Percentiles rank a stretch among this genome's conserved stretches.
These are phyloP conservation scores for Syngnathus floridae DNA, from an alignment of 2,113 vertebrate genomes.

Conservation along the genomic window DNA sequence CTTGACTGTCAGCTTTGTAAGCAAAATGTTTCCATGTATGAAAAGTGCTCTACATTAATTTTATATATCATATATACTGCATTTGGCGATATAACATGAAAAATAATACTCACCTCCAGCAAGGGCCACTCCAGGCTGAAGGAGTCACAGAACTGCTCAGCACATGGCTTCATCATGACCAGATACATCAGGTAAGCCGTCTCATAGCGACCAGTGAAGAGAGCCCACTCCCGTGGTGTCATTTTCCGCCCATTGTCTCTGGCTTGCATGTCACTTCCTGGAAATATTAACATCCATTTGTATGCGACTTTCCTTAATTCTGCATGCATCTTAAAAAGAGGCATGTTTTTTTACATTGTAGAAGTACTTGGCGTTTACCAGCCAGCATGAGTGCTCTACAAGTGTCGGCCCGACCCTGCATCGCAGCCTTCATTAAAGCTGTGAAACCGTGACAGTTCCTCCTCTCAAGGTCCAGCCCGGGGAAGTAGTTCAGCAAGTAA, in stretches of 20 bases:
- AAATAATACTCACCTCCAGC: slow-evolving; percentile 53
- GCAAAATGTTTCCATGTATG: no score
- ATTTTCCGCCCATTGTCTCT: slow-evolving; percentile 78
- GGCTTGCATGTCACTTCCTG: slow-evolving; percentile 81
- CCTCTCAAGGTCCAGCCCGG: slow-evolving; percentile 85
- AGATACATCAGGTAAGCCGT: slow-evolving; percentile 75
- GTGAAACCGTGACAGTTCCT: slow-evolving; percentile 90
- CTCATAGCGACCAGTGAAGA: slow-evolving; percentile 83
- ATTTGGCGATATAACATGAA: background rate
- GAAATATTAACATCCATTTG: background rate
- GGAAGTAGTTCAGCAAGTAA: slow-evolving; percentile 88
- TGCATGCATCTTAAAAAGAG: slow-evolving; percentile 3
- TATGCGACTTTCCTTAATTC: background rate
- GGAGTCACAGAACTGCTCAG: slow-evolving; percentile 83
- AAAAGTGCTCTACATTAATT: no score
- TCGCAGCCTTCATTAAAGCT: slow-evolving; percentile 90
- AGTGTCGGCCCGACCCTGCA: slow-evolving; percentile 85
- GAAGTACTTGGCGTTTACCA: slow-evolving; percentile 62
- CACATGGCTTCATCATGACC: slow-evolving; percentile 79
- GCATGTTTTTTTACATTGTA: background rate
- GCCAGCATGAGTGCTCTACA: slow-evolving; percentile 83
- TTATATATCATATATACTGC: no score
- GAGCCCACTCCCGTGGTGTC: slow-evolving; percentile 86
- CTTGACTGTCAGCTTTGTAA: no score
- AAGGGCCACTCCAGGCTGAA: slow-evolving; percentile 82